phyloP scores from a whole-genome alignment of 2,888 invertebrate species.

The Junonia oenone region DNA sequence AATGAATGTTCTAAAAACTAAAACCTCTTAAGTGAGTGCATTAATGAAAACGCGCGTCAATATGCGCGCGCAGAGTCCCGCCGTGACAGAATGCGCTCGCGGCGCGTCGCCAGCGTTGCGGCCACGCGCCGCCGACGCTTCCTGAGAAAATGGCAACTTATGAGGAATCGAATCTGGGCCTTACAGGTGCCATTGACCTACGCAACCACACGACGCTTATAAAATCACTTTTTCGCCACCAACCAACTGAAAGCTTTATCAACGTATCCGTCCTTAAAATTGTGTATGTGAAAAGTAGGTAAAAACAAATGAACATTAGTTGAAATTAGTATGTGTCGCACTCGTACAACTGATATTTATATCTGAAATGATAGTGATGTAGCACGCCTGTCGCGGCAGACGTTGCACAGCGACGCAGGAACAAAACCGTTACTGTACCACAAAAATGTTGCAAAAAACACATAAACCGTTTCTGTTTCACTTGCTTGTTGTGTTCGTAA shows the following conservation, averaged over 20 bases:
- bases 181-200: constrained; percentile 70
- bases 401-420: constrained; percentile 51
- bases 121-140: constrained; percentile 48
- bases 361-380: neutral
- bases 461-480: constrained; percentile 68
- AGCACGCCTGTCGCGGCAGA: constrained; percentile 28
- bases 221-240: no score
- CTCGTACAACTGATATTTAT: neutral
- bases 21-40: constrained; percentile 48
- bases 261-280: no score
- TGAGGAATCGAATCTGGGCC: constrained; percentile 73
- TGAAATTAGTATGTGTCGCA: no score
- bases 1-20: neutral
- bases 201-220: constrained; percentile 56
- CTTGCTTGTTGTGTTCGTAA: constrained; percentile 56
- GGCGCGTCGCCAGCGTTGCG: constrained; percentile 38
- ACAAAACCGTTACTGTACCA: constrained; percentile 61
- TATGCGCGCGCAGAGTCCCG: constrained; percentile 66
- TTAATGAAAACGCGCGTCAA: constrained; percentile 67
- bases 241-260: no score
- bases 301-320: neutral
- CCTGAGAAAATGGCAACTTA: constrained; percentile 77
- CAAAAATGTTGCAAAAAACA: constrained; percentile 61
- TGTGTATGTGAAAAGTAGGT: neutral
- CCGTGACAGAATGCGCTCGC: constrained; percentile 71